Conservation (phyloP, 2,888 invertebrate species). For the Anorthoa munda region DNA sequence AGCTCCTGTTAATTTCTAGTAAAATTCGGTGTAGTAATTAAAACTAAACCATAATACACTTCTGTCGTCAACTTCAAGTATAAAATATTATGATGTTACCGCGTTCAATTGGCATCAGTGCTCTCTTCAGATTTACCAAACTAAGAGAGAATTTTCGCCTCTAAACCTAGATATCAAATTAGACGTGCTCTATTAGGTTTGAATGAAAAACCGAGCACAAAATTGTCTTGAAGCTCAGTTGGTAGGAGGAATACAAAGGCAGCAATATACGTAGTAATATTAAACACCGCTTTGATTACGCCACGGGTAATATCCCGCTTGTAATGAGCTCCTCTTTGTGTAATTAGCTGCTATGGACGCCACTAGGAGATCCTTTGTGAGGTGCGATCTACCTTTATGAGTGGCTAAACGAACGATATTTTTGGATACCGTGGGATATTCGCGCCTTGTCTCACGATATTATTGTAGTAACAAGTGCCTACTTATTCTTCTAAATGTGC, state of each 20-base stretch:
- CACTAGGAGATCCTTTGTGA: slow-evolving; percentile 56
- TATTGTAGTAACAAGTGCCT: not conserved
- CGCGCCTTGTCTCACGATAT: not conserved
- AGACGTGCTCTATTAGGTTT: not conserved
- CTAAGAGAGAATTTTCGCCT: not conserved
- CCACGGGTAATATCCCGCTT: slow-evolving; percentile 64
- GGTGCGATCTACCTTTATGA: slow-evolving; percentile 47
- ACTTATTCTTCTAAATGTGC: not conserved
- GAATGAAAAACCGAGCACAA: slow-evolving; percentile 21
- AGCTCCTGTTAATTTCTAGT: too few relatives aligned
- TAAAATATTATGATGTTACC: too few relatives aligned
- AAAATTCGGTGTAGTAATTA: too few relatives aligned
- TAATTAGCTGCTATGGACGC: slow-evolving; percentile 63
- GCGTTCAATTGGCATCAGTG: not conserved
- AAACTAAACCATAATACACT: too few relatives aligned
- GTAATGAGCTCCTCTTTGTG: slow-evolving; percentile 66
- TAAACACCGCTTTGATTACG: slow-evolving; percentile 62
- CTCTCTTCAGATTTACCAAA: not conserved
- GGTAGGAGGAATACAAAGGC: not conserved
- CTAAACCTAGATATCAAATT: slow-evolving; percentile 19
- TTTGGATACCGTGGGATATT: slow-evolving; percentile 7
- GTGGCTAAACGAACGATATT: slow-evolving; percentile 42
- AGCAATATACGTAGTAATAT: slow-evolving; percentile 43
- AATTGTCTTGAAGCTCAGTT: slow-evolving; percentile 24
- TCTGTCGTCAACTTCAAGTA: too few relatives aligned